Evolutionary conservation across 2,113 vertebrate genomes (phyloP), one percentile per base, ranked within the genome.

Genomic region (Natator depressus): DNA sequence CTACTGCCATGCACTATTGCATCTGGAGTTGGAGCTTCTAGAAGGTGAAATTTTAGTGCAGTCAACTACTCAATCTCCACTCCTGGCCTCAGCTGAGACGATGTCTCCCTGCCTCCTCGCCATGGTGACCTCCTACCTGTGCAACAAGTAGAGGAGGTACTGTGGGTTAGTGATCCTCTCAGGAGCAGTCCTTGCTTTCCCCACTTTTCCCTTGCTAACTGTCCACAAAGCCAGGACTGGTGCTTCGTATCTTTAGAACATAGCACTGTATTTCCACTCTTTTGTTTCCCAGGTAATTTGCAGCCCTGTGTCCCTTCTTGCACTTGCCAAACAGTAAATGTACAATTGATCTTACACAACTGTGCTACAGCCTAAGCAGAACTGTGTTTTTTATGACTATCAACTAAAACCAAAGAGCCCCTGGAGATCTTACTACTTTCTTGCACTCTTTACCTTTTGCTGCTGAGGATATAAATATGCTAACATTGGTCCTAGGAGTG

Each of bases 331-430:
- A 93, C 94, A 93, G 89, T 93, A 93, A 91, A 90, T 82, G 91
- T 83, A 92, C 62, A 82, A 4, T 87, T 89, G 96, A 90, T 96
- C 94, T 90, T 84, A 80, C 82, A 5, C 88, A 93, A 92, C 95
- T 94, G 91, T 95, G 95, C 88, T 94, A 78, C 94, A 96, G 82
- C 95, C 31, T 2, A 82, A 69, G 76, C 93, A 5, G 85, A 92
- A 94, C 89, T 88, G 93, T 76, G 90, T 93, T 94, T 97, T 62
- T 90, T 95, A 93, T 92, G 85, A 96, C 94, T 96, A 93, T 96
- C 94, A 96, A 95, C 96, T 94, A 95, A 97, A 96, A 96, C 97
- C 97, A 97, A 96, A 97, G 96, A 97, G 93, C 93, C 96, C 96
- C 95, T 97, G 95, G 95, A 96, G 95, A 97, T 97, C 93, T 83